phyloP scores from a whole-genome alignment of 2,113 vertebrate genomes.

The Sphyrna mokarran region DNA sequence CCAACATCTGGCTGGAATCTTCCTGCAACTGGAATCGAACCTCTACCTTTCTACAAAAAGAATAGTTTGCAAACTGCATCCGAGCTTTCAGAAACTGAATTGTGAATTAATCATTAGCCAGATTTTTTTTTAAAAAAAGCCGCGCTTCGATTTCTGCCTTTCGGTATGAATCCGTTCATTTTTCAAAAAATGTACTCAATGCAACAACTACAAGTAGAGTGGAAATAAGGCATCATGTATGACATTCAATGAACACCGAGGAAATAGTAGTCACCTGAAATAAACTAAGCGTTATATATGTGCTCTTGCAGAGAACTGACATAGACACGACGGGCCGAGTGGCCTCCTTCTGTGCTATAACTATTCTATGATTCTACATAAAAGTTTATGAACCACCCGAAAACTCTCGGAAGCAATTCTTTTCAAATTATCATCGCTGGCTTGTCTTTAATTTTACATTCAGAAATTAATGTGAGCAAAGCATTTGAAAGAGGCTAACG shows the following conservation, averaged over 20 bases:
- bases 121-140: background rate
- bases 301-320: background rate
- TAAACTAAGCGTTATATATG: background rate
- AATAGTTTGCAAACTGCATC: background rate
- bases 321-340: background rate
- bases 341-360: background rate
- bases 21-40: background rate
- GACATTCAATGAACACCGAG: background rate
- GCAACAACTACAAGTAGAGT: background rate
- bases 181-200: background rate
- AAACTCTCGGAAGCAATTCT: background rate
- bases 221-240: background rate
- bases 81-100: background rate
- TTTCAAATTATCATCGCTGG: background rate
- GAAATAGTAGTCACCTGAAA: background rate
- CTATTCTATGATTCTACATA: background rate
- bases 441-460: background rate
- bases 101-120: background rate
- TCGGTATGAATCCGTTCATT: background rate
- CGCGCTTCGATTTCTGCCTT: background rate
- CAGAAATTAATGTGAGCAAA: background rate
- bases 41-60: background rate
- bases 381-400: background rate
- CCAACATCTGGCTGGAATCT: background rate
- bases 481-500: background rate